Percentiles rank a stretch among this genome's conserved stretches.
Conservation (phyloP, 2,113 vertebrate genomes). For the Barnardius zonarius region DNA sequence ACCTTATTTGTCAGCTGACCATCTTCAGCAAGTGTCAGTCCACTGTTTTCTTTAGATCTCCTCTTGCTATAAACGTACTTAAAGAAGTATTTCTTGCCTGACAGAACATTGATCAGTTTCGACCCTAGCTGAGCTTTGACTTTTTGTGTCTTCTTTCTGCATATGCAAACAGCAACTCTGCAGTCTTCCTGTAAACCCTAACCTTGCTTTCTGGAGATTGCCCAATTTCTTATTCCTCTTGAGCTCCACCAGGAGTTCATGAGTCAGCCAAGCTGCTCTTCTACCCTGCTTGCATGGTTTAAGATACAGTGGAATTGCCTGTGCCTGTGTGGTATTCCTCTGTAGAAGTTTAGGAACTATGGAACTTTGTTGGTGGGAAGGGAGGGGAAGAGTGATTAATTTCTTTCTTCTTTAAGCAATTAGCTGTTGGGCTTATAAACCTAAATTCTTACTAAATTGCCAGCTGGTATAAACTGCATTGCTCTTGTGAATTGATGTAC, state of each 20-base stretch:
- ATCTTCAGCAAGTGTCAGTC: not conserved
- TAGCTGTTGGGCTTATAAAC: not conserved
- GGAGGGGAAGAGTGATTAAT: too few species aligned
- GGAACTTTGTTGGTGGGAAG: not conserved
- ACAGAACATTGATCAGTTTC: not conserved
- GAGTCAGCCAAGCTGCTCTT: not conserved
- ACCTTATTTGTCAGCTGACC: not conserved
- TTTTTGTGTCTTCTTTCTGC: not conserved
- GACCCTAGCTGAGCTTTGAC: not conserved
- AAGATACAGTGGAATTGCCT: accelerated
- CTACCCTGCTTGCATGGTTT: not conserved
- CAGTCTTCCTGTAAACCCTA: not conserved
- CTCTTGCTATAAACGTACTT: not conserved
- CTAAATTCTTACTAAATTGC: not conserved
- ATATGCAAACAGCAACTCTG: accelerated
- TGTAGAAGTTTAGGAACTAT: not conserved
- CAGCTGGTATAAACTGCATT: not conserved
- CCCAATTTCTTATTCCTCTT: not conserved
- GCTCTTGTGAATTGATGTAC: not conserved
- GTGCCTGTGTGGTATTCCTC: not conserved
- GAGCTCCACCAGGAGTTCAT: not conserved
- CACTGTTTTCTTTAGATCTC: not conserved
- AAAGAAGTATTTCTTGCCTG: not conserved
- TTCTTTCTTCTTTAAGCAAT: not conserved
- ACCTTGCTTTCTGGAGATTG: not conserved